Base-by-base conservation (phyloP, 2,797 vertebrate species). In the Acipenser ruthenus region DNA sequence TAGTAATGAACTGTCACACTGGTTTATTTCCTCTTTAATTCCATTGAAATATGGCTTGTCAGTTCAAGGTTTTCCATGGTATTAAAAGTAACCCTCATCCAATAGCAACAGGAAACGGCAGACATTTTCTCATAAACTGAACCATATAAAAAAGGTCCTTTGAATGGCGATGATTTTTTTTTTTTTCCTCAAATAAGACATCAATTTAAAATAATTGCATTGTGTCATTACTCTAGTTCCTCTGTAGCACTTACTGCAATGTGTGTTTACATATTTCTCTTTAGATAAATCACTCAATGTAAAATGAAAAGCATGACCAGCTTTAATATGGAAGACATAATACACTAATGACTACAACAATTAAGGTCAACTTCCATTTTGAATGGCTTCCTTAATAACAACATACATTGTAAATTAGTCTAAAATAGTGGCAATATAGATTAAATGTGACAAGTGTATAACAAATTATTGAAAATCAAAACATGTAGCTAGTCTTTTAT, bases 1-100 rank as follows among this genome's bases (percentile, higher is more conserved):
- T 62, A 6, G 0, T 72, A 75, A 79, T 73, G 74, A 74, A 79
- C 70, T 75, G 74, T 71, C 79, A 77, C 65, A 4, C 68, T 65
- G 64, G 53, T 78, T 73, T 72, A 77, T 52, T 74, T 77, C 74
- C 69, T 78, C 59, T 15, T 81, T 6, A 78, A 47, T 55, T 13
- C 10, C 0, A 47, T 48, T 76, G 73, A 77, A 77, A 78, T 71
- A 72, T 0, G 13, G 15, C 71, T 75, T 72, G 67, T 71, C 66
- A 72, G 64, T 10, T 69, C 50, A 58, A 66, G 18, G 52, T 67
- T 74, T 79, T 74, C 68, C 63, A 71, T 53, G 69, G 69, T 18
- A 7, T 47, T 62, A 51, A 62, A 18, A 18, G 18, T 18, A 58
- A 61, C 8, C 12, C 66, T 62, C 59, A 18, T 62, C 48, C 60